Conservation (phyloP, 2,888 invertebrate genomes). For the Dyspetes luteomarginatus region DNA sequence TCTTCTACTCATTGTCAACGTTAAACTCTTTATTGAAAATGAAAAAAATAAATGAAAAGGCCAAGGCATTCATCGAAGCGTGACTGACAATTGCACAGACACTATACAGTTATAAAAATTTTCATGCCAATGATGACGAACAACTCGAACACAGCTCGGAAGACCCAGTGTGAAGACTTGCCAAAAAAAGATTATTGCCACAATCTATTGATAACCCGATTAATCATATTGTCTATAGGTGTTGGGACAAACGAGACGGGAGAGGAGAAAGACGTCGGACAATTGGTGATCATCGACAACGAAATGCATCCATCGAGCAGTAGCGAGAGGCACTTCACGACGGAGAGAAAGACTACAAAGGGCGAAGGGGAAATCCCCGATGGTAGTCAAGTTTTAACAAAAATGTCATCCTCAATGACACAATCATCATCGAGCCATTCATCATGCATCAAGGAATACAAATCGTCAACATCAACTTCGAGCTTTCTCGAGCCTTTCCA, state of each 20-base stretch:
- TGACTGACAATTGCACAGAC: conserved; percentile 32
- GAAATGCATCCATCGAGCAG: conserved; percentile 81
- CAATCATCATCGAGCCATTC: conserved; percentile 80
- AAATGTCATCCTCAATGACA: conserved; percentile 80
- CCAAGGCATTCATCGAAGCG: conserved; percentile 51
- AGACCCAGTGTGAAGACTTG: conserved; percentile 55
- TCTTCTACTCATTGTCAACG: conserved; percentile 14
- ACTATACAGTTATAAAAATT: conserved; percentile 21
- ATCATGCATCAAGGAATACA: conserved; percentile 79
- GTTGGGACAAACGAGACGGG: conserved; percentile 70
- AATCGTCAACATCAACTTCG: conserved; percentile 79
- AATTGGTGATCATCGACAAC: conserved; percentile 71
- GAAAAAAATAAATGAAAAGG: conserved; percentile 22
- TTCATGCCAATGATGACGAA: conserved; percentile 19
- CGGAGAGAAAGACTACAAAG: conserved; percentile 76
- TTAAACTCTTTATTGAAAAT: conserved; percentile 22
- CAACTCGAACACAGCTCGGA: conserved; percentile 37
- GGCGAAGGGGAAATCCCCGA: conserved; percentile 69
- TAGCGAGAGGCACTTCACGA: conserved; percentile 81
- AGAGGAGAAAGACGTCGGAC: conserved; percentile 72
- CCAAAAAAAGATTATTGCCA: conserved; percentile 70
- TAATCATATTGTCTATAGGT: conserved; percentile 77
- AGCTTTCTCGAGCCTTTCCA: conserved; percentile 67
- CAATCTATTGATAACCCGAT: conserved; percentile 78
- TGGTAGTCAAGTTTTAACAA: conserved; percentile 73